A percentile compares a stretch with the other conserved stretches of the same genome.
These are phyloP conservation scores for Hyposmocoma kahamanoa DNA, from an alignment of 1,140 invertebrate genomes.

Conservation along the genomic window DNA sequence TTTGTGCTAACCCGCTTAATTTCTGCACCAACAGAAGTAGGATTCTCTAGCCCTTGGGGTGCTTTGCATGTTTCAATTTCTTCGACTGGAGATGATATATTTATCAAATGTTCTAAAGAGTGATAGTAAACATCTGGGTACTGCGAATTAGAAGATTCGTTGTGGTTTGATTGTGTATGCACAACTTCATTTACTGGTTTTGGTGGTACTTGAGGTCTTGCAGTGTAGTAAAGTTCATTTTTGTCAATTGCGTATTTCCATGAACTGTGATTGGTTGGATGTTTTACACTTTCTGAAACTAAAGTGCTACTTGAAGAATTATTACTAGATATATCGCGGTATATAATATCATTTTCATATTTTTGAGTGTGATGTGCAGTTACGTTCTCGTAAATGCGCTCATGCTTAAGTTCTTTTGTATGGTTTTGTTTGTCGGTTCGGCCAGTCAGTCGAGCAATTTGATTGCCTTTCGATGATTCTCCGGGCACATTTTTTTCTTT, in stretches of 20 bases:
- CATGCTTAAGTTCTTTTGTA: constrained; percentile 20
- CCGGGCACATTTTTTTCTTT: constrained; percentile 42
- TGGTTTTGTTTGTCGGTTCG: constrained; percentile 20
- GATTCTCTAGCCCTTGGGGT: constrained; percentile 39
- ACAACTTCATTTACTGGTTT: constrained; percentile 39
- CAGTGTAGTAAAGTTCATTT: too few relatives aligned
- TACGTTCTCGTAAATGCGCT: constrained; percentile 60
- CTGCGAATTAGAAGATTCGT: constrained; percentile 14
- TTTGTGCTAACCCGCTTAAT: constrained; percentile 66
- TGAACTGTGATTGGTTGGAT: too few relatives aligned
- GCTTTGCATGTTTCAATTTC: constrained; percentile 56
- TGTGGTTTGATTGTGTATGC: constrained; percentile 12
- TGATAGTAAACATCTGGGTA: constrained; percentile 64
- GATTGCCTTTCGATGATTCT: constrained; percentile 25
- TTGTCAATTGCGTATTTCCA: too few relatives aligned
- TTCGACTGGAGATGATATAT: constrained; percentile 45
- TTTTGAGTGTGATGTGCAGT: constrained; percentile 21
- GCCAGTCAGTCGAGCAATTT: constrained; percentile 33
- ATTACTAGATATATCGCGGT: constrained; percentile 30
- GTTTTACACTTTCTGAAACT: constrained; percentile 50
- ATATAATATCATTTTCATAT: constrained; percentile 22
- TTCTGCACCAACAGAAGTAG: constrained; percentile 61
- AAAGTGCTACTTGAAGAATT: constrained; percentile 57
- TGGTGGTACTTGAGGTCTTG: constrained; percentile 55
- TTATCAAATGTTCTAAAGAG: constrained; percentile 49